Conservation (phyloP, 2,797 vertebrate species). For the Sciurus vulgaris region DNA sequence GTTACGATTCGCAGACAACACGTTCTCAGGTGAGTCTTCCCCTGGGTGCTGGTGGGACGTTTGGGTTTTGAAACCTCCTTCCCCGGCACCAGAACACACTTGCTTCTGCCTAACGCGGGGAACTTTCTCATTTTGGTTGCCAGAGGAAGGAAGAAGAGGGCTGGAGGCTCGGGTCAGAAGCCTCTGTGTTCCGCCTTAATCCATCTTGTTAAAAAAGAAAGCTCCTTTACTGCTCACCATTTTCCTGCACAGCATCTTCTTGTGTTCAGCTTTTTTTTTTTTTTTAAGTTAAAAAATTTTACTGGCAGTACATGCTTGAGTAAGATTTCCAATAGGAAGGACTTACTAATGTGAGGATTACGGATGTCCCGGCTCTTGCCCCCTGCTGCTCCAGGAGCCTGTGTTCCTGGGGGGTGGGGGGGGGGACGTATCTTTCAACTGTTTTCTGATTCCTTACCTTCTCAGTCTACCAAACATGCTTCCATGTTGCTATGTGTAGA, state of each 20-base stretch:
- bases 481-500: not conserved
- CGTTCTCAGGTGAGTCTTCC: slow-evolving; percentile 96
- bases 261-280: not conserved
- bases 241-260: not conserved
- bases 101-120: not conserved
- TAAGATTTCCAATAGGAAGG: slow-evolving; percentile 18
- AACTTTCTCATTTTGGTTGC: not conserved
- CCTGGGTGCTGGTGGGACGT: not conserved
- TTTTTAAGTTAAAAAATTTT: not conserved
- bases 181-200: not conserved
- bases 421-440: not conserved
- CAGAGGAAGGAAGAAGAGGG: not conserved
- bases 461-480: fast-evolving
- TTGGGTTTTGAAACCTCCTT: slow-evolving; percentile 8
- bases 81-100: not conserved
- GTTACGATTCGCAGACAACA: slow-evolving; percentile 99
- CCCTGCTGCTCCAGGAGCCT: not conserved
- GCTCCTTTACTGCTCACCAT: not conserved
- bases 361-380: not conserved
- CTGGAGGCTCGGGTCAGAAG: not conserved
- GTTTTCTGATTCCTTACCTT: not conserved
- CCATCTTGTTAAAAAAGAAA: not conserved
- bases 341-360: not conserved
- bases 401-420: not conserved
- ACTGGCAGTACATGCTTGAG: not conserved